Percentiles rank a stretch among this genome's conserved stretches.
Evolutionary conservation across 2,888 invertebrate species (phyloP).

Genomic region (Hydriomena furcata): DNA sequence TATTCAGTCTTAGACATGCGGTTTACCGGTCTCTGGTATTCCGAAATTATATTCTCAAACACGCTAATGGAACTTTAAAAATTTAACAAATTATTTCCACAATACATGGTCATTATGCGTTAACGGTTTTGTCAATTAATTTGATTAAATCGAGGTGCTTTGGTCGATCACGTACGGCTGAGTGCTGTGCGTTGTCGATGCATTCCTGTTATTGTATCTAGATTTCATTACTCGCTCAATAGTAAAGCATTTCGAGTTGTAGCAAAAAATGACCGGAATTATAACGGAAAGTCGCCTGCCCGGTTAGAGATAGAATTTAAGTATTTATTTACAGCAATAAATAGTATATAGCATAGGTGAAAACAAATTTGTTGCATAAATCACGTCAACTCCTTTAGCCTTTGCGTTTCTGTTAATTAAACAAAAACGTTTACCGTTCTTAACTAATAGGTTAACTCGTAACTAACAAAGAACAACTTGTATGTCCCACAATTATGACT

Average conservation of each 20-base stretch:
- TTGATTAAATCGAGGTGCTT: constrained; percentile 72
- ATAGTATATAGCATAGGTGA: not conserved
- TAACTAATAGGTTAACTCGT: constrained; percentile 8
- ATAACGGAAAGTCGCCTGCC: constrained; percentile 40
- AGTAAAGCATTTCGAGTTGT: constrained; percentile 18
- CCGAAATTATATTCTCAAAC: constrained; percentile 51
- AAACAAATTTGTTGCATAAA: constrained; percentile 56
- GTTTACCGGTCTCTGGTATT: constrained; percentile 27
- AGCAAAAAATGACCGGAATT: constrained; percentile 37
- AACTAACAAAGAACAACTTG: not conserved
- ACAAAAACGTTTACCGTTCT: constrained; percentile 19
- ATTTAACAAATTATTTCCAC: constrained; percentile 76
- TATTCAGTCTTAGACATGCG: constrained; percentile 40
- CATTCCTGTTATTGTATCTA: constrained; percentile 39
- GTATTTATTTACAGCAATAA: not conserved
- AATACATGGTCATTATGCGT: constrained; percentile 73
- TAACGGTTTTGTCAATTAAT: constrained; percentile 80
- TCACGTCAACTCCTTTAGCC: constrained; percentile 51
- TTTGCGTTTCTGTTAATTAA: constrained; percentile 64
- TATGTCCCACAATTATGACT: not conserved
- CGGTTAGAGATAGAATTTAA: constrained; percentile 21
- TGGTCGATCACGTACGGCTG: constrained; percentile 68
- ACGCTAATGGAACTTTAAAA: constrained; percentile 61
- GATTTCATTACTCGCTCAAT: constrained; percentile 32
- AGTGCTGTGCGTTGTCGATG: constrained; percentile 46